Conservation (phyloP, 1,140 invertebrate species). For the Atta texana region DNA sequence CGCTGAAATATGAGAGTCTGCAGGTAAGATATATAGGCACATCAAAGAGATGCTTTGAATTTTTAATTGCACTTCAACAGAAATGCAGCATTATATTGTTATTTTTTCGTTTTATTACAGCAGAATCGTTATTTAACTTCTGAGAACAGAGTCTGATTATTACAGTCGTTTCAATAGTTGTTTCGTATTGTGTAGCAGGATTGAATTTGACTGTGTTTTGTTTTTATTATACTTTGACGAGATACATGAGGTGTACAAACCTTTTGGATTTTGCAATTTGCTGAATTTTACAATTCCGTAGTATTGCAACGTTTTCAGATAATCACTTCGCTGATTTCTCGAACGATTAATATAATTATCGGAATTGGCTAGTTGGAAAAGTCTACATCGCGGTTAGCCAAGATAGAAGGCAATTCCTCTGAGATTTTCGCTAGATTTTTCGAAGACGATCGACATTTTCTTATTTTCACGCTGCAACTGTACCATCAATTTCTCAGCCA, state of each 20-base stretch:
- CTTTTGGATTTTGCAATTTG: not conserved
- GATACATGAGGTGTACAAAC: conserved; percentile 4
- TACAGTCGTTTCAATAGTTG: conserved; percentile 12
- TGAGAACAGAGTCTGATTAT: not conserved
- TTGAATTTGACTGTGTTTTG: not conserved
- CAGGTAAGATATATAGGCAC: not conserved
- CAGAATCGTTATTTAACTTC: not conserved
- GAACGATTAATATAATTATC: conserved; percentile 42
- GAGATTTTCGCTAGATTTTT: conserved; percentile 44
- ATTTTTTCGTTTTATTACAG: conserved; percentile 9
- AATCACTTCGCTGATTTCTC: conserved; percentile 22
- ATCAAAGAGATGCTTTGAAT: not conserved
- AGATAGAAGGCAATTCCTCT: conserved; percentile 31
- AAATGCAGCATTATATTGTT: not conserved
- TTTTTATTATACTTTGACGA: not conserved
- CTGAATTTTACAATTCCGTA: not conserved
- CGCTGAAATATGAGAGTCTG: not conserved
- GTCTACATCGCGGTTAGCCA: conserved; percentile 57
- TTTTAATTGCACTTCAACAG: conserved; percentile 36
- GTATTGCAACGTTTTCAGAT: conserved; percentile 48
- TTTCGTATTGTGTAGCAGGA: not conserved
- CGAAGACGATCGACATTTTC: conserved; percentile 54
- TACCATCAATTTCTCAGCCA: conserved; percentile 54
- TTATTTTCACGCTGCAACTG: conserved; percentile 57
- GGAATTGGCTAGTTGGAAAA: conserved; percentile 52